Evolutionary conservation across 2,797 vertebrate genomes (phyloP).

Genomic region (Carcharodon carcharias): DNA sequence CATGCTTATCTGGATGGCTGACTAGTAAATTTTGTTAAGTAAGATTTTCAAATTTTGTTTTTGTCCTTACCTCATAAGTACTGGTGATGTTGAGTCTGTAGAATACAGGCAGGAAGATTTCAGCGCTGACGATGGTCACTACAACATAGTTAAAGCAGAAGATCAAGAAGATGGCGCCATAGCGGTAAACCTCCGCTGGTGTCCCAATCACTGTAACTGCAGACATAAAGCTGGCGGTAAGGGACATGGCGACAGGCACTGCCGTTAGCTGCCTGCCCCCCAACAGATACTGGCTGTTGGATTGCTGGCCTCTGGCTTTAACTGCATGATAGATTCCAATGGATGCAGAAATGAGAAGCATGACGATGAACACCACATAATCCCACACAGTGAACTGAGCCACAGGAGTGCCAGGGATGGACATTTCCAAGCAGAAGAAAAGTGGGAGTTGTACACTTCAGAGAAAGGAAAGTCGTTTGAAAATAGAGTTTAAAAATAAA

Average conservation of each 20-base stretch:
- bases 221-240: conserved; percentile 75
- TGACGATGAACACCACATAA: conserved; percentile 68
- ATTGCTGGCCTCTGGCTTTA: conserved; percentile 55
- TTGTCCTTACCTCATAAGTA: conserved; percentile 63
- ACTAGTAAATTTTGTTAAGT: neutral
- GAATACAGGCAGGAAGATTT: conserved; percentile 69
- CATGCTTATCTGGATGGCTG: neutral
- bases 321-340: conserved; percentile 66
- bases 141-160: conserved; percentile 62
- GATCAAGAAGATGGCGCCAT: conserved; percentile 60
- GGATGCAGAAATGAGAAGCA: conserved; percentile 53
- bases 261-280: conserved; percentile 68
- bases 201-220: conserved; percentile 74
- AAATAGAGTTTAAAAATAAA: neutral
- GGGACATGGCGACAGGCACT: conserved; percentile 68
- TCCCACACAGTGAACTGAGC: conserved; percentile 66
- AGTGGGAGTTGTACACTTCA: neutral
- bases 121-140: conserved; percentile 63
- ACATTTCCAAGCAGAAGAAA: neutral
- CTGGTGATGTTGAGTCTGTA: conserved; percentile 68
- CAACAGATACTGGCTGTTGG: conserved; percentile 61
- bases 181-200: conserved; percentile 62
- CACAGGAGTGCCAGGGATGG: conserved; percentile 42
- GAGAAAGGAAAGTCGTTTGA: neutral
- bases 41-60: neutral